Conservation (phyloP, 2,888 invertebrate genomes). For the Ennomos erosarius region DNA sequence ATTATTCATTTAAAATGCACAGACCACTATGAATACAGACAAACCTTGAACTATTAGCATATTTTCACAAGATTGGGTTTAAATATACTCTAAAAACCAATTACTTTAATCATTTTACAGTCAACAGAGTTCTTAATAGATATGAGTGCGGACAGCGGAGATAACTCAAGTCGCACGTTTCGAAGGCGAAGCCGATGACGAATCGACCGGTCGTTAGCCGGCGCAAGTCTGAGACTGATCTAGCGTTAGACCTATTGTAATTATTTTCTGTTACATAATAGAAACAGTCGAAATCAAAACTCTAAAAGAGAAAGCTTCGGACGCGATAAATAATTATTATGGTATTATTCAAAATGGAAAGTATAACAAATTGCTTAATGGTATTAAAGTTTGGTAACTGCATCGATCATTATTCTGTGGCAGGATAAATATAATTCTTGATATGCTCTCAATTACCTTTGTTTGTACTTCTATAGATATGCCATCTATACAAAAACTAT, state of each 20-base stretch:
- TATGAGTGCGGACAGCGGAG: slow-evolving; percentile 3
- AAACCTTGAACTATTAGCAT: neutral
- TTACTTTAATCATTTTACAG: slow-evolving; percentile 4
- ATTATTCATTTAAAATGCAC: neutral
- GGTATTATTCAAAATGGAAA: slow-evolving; percentile 64
- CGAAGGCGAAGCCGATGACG: slow-evolving; percentile 34
- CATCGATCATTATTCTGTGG: slow-evolving; percentile 57
- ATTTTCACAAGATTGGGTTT: too few relatives aligned
- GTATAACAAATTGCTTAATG: slow-evolving; percentile 68
- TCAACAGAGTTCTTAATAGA: slow-evolving; percentile 9
- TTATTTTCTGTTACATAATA: slow-evolving; percentile 50
- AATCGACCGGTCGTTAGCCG: slow-evolving; percentile 34
- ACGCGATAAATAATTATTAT: slow-evolving; percentile 64
- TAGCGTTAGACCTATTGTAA: slow-evolving; percentile 43
- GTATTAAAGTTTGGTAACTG: slow-evolving; percentile 52
- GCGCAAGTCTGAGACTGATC: slow-evolving; percentile 40
- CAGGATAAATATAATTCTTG: slow-evolving; percentile 8
- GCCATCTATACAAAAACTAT: too few relatives aligned
- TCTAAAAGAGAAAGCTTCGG: slow-evolving; percentile 68
- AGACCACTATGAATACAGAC: too few relatives aligned
- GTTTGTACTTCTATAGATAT: too few relatives aligned
- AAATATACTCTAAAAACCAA: neutral
- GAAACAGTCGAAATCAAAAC: slow-evolving; percentile 49
- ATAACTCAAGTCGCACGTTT: slow-evolving; percentile 25
- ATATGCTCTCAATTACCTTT: too few relatives aligned